A percentile compares a stretch with the other conserved stretches of the same genome.
These are phyloP conservation scores for Hippocampus kuda DNA, from an alignment of 2,797 vertebrate species.

Conservation along the genomic window DNA sequence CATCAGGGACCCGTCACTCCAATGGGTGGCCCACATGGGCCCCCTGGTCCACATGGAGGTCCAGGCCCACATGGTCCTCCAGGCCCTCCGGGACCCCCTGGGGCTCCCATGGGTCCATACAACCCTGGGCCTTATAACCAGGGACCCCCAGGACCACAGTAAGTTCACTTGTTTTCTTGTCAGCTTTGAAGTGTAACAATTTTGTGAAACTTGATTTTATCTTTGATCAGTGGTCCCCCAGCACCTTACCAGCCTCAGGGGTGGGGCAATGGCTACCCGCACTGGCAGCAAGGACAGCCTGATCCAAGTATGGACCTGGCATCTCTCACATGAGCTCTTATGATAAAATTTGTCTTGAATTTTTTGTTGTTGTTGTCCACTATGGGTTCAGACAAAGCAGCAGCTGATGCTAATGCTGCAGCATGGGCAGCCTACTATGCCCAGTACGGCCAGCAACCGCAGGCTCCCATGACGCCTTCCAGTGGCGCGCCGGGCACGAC, in stretches of 20 bases:
- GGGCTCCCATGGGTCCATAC: slow-evolving; percentile 92
- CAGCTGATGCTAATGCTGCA: slow-evolving; percentile 93
- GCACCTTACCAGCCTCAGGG: slow-evolving; percentile 94
- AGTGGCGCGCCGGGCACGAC: slow-evolving; percentile 81
- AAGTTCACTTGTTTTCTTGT: slow-evolving; percentile 47
- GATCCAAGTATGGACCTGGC: slow-evolving; percentile 82
- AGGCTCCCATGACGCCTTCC: slow-evolving; percentile 88
- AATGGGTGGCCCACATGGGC: slow-evolving; percentile 88
- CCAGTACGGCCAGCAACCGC: slow-evolving; percentile 96
- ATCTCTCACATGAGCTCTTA: no score
- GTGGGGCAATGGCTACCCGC: slow-evolving; percentile 96
- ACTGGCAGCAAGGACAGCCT: slow-evolving; percentile 95
- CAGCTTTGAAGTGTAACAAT: not conserved
- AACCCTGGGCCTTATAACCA: slow-evolving; percentile 95
- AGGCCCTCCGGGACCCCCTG: slow-evolving; percentile 87
- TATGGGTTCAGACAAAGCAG: slow-evolving; percentile 81
- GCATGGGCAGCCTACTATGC: slow-evolving; percentile 99
- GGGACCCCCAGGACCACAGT: slow-evolving; percentile 96
- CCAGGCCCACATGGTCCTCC: slow-evolving; percentile 93
- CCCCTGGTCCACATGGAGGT: slow-evolving; percentile 90
- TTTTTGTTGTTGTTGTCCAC: not conserved
- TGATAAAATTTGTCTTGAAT: not conserved
- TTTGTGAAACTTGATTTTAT: not conserved
- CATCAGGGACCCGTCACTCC: slow-evolving; percentile 90
- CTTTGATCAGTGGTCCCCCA: slow-evolving; percentile 79